Base-by-base conservation (phyloP, 1,140 invertebrate species). In the Aphis craccivora region DNA sequence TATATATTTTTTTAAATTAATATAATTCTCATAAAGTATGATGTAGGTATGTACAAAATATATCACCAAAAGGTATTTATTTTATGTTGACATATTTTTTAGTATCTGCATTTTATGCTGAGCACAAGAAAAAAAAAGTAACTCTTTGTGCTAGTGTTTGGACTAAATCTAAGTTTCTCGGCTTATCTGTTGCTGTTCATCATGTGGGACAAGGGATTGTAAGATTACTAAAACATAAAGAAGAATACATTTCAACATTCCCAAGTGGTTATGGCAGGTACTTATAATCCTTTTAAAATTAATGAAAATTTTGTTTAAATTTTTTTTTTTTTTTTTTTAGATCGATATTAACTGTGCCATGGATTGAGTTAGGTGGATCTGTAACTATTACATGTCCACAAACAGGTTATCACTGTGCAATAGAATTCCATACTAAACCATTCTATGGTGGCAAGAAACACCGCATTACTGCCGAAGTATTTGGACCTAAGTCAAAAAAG, bases 111-210 rank as follows among this genome's bases (percentile, higher is more conserved):
- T 99, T 99, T 96, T 99, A 99, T 96, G 98, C 98, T 90, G 99
- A 99, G 95, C 98, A 99, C 96, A 97, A 97, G 94, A 97, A 97
- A 94, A 99, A 98, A 95, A 96, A 97, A 94, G 98, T 99, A 90
- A 97, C 97, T 95, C 98, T 99, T 95, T 97, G 98, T 95, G 98
- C 98, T 14, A 98, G 98, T 95, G 98, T 99, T 87, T 99, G 98
- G 97, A 99, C 99, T 35, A 99, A 99, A 95, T 99, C 99, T 94
- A 99, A 99, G 96, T 99, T 99, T 95, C 96, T 99, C 60, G 99
- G 99, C 1, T 96, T 99, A 67, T 99, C 98, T 35, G 98, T 99
- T 94, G 98, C 98, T 20, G 98, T 98, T 2, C 97, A 98, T 94
- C 98, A 98, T 95, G 97, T 98, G 53, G 98, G 98, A 9, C 96